These are phyloP conservation scores for Sinocyclocheilus maitianheensis DNA, from an alignment of 2,113 vertebrate genomes.

Conservation along the genomic window DNA sequence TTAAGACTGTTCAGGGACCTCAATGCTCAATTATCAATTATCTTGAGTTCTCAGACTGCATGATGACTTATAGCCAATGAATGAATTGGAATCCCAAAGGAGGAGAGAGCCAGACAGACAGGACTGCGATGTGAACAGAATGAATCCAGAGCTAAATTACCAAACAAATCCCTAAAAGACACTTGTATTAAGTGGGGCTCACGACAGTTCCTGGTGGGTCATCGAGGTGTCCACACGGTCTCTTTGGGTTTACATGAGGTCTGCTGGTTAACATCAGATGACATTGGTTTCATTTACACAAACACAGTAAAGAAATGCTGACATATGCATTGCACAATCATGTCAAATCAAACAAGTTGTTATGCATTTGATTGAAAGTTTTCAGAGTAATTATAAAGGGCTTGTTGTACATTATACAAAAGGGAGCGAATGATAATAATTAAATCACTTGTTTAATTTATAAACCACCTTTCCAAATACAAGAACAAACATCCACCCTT, in stretches of 20 bases:
- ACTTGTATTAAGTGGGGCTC: neutral
- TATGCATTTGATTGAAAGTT: neutral
- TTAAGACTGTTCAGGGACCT: slow-evolving; percentile 43
- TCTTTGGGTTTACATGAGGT: neutral
- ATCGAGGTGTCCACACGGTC: neutral
- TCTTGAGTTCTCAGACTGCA: slow-evolving; percentile 36
- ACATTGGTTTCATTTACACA: slow-evolving; percentile 29
- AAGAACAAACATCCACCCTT: neutral
- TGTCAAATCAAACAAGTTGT: neutral
- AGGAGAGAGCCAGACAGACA: slow-evolving; percentile 16
- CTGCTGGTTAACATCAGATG: slow-evolving; percentile 7
- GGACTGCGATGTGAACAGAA: slow-evolving; percentile 35
- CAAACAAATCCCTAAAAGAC: neutral
- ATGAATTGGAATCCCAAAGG: slow-evolving; percentile 28
- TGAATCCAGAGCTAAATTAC: slow-evolving; percentile 31
- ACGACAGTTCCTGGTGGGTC: neutral
- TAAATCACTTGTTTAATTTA: neutral
- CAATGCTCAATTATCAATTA: slow-evolving; percentile 58
- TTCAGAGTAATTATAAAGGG: neutral
- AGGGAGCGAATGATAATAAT: neutral
- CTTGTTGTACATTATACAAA: neutral
- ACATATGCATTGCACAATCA: slow-evolving; percentile 1
- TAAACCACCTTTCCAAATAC: neutral
- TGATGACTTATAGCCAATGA: slow-evolving; percentile 52
- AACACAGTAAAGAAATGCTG: slow-evolving; percentile 12